phyloP scores from a whole-genome alignment of 2,113 vertebrate genomes.

The Melanocharis versteri region DNA sequence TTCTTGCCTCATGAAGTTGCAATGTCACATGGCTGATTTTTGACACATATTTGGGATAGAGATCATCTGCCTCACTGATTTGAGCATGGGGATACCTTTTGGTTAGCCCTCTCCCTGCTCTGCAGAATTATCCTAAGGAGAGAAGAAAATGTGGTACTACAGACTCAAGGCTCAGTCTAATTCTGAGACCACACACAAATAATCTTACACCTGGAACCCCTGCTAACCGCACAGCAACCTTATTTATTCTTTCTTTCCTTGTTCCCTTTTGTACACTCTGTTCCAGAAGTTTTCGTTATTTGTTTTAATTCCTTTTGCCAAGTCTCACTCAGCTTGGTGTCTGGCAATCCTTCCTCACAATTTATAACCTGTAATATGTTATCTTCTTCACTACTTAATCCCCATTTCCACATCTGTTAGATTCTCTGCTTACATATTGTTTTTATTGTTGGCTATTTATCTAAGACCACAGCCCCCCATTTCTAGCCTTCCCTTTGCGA shows the following conservation, averaged over 20 bases:
- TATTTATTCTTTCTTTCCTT: not conserved
- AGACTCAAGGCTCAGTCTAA: not conserved
- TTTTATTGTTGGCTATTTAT: not conserved
- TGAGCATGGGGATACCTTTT: not conserved
- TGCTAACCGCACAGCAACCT: constrained; percentile 17
- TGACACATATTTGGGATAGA: not conserved
- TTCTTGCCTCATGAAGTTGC: not conserved
- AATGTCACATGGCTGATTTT: not conserved
- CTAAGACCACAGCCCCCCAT: not conserved
- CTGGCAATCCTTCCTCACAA: constrained; percentile 27
- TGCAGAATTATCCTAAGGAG: not conserved
- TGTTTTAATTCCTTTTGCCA: constrained; percentile 42
- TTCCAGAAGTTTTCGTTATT: constrained; percentile 8
- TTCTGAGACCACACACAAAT: not conserved
- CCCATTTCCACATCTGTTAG: constrained; percentile 16
- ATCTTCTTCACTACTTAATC: constrained; percentile 9
- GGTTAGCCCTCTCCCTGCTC: not conserved
- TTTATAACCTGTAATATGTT: constrained; percentile 25
- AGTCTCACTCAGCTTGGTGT: constrained; percentile 21
- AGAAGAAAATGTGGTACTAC: not conserved
- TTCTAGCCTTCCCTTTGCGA: not conserved
- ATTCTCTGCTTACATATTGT: not conserved
- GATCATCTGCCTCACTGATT: not conserved
- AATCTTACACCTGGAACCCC: not conserved
- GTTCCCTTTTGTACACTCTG: constrained; percentile 12